Conservation (phyloP, 2,888 invertebrate genomes). For the Hydriomena furcata region DNA sequence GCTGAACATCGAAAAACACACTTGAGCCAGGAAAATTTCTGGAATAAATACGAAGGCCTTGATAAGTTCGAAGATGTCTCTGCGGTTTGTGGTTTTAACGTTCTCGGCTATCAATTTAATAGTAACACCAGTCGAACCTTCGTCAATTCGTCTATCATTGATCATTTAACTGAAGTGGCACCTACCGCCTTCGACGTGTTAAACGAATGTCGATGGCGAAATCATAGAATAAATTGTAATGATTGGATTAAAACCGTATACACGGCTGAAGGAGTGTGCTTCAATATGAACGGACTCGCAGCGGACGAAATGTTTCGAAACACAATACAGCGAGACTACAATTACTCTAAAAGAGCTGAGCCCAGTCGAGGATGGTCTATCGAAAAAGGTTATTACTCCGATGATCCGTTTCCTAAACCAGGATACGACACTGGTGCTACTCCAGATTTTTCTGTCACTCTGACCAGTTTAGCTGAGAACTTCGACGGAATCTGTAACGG, state of each 20-base stretch:
- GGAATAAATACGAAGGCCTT: conserved; percentile 2
- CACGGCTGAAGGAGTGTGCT: conserved; percentile 54
- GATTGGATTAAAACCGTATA: conserved; percentile 38
- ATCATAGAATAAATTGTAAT: background rate
- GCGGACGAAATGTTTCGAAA: conserved; percentile 45
- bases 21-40: too few species aligned
- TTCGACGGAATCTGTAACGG: conserved; percentile 27
- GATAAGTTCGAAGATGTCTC: background rate
- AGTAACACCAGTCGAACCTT: too few species aligned
- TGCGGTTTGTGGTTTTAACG: conserved; percentile 1
- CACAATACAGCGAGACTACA: conserved; percentile 10
- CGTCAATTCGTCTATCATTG: too few species aligned
- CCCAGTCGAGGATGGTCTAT: conserved; percentile 4
- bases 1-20: too few species aligned
- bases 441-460: conserved; percentile 4
- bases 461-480: background rate
- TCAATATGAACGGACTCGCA: conserved; percentile 47
- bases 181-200: conserved; percentile 27
- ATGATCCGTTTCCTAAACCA: background rate
- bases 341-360: conserved; percentile 3
- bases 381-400: background rate
- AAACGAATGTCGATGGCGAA: conserved; percentile 21
- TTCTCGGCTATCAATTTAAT: conserved; percentile 4
- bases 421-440: conserved; percentile 1
- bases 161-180: conserved; percentile 30